Percentiles rank a stretch among this genome's conserved stretches.
phyloP scores from a whole-genome alignment of 2,888 invertebrate genomes.

The Drosophila prolongata region DNA sequence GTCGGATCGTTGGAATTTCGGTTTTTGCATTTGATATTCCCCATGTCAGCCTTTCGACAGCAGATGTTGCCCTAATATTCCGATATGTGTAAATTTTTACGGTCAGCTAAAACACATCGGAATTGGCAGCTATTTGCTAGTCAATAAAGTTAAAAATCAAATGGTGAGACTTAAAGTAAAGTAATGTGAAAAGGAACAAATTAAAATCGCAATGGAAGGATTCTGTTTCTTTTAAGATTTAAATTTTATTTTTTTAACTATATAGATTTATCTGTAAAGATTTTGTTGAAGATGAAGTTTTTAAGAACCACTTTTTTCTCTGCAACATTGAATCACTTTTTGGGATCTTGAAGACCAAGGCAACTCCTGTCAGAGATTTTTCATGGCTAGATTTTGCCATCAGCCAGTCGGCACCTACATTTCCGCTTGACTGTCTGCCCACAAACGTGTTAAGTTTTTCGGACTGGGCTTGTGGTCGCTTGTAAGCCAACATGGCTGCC shows the following conservation, averaged over 20 bases:
- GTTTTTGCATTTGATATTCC: conserved; percentile 39
- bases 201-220: not conserved
- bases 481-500: conserved; percentile 39
- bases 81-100: conserved; percentile 39
- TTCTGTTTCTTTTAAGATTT: no score
- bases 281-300: no score
- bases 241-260: no score
- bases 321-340: not conserved
- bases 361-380: conserved; percentile 7
- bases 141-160: not conserved
- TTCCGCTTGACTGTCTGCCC: conserved; percentile 20
- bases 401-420: conserved; percentile 13
- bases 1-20: conserved; percentile 26
- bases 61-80: conserved; percentile 9
- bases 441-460: conserved; percentile 38
- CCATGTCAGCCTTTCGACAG: not conserved
- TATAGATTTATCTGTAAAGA: no score
- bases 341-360: not conserved
- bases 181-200: no score
- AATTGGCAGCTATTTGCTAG: conserved; percentile 1
- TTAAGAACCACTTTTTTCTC: not conserved
- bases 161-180: not conserved
- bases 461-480: conserved; percentile 22
- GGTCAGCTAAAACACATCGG: conserved; percentile 22
- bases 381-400: conserved; percentile 1